Percentiles rank a stretch among this genome's conserved stretches.
Conservation (phyloP, 2,797 vertebrate genomes). For the Gobio occitaniae region DNA sequence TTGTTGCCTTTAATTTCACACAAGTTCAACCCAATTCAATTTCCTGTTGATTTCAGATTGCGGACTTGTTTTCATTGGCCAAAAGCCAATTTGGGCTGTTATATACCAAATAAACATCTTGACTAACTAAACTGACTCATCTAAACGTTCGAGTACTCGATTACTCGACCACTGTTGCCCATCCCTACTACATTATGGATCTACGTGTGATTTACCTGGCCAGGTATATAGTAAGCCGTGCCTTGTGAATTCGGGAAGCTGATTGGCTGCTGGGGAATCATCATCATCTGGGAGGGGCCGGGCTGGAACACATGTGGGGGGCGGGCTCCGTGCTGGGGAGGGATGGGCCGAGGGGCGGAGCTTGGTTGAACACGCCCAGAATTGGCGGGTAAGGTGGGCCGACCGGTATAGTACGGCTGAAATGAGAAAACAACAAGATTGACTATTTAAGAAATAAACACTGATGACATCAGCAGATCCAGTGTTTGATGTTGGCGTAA, state of each 20-base stretch:
- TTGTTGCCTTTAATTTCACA: no score
- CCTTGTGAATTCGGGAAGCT: slow-evolving; percentile 90
- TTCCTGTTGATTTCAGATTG: no score
- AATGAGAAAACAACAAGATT: slow-evolving; percentile 44
- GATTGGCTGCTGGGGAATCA: slow-evolving; percentile 92
- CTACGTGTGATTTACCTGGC: slow-evolving; percentile 84
- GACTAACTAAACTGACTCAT: no score
- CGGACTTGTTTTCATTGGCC: no score
- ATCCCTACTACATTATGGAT: not conserved
- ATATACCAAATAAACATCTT: no score
- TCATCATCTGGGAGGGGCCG: slow-evolving; percentile 92
- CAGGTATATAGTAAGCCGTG: slow-evolving; percentile 89
- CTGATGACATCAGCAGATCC: no score
- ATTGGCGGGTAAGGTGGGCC: slow-evolving; percentile 86
- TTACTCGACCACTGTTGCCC: no score
- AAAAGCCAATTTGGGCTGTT: no score
- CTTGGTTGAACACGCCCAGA: slow-evolving; percentile 85
- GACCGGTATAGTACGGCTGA: slow-evolving; percentile 91
- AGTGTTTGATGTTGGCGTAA: no score
- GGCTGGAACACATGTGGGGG: slow-evolving; percentile 91
- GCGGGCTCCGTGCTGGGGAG: slow-evolving; percentile 82
- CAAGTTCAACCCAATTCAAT: no score
- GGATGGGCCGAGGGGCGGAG: slow-evolving; percentile 87
- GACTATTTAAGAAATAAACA: not conserved
- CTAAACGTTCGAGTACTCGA: no score